Percentiles rank a stretch among this genome's conserved stretches.
Evolutionary conservation across 92 coral and sea anemone genomes (phyloP).

Genomic region (Palythoa caribaeorum): DNA sequence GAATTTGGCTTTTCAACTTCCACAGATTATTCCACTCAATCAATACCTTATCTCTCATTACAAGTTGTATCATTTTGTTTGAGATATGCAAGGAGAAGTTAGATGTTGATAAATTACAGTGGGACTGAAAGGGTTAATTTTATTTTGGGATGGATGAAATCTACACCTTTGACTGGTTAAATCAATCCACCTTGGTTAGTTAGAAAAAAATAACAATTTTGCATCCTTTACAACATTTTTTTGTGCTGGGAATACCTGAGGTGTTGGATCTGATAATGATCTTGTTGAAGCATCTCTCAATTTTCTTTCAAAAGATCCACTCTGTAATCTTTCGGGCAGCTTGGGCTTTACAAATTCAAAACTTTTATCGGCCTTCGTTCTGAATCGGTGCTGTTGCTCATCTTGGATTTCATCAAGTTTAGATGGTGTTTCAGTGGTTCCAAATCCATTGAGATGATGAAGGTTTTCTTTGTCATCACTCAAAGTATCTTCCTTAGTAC

Average conservation of each 20-base stretch:
- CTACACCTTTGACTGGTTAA: too few species aligned
- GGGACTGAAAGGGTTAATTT: too few species aligned
- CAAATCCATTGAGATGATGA: constrained; percentile 30
- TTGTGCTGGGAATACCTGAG: constrained; percentile 52
- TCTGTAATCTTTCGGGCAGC: constrained; percentile 71
- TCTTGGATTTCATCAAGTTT: constrained; percentile 29
- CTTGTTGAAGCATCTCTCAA: constrained; percentile 35
- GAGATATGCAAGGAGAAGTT: too few species aligned
- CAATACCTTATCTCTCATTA: too few species aligned
- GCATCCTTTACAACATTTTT: neutral
- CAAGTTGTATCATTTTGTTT: too few species aligned
- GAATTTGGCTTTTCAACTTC: too few species aligned
- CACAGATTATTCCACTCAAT: too few species aligned
- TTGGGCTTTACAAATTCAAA: constrained; percentile 85
- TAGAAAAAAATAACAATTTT: neutral
- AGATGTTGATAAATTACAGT: too few species aligned
- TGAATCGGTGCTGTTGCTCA: constrained; percentile 29
- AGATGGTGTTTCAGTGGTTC: constrained; percentile 26
- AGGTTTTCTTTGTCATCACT: constrained; percentile 79
- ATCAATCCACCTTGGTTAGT: too few species aligned
- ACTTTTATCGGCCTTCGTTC: constrained; percentile 30
- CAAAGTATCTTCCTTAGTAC: constrained; percentile 56
- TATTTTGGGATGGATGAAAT: neutral
- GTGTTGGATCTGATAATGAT: constrained; percentile 77
- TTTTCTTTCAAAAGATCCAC: constrained; percentile 47